A percentile compares a stretch with the other conserved stretches of the same genome.
Evolutionary conservation across 2,888 invertebrate species (phyloP).

Genomic region (Dromius quadrimaculatus): DNA sequence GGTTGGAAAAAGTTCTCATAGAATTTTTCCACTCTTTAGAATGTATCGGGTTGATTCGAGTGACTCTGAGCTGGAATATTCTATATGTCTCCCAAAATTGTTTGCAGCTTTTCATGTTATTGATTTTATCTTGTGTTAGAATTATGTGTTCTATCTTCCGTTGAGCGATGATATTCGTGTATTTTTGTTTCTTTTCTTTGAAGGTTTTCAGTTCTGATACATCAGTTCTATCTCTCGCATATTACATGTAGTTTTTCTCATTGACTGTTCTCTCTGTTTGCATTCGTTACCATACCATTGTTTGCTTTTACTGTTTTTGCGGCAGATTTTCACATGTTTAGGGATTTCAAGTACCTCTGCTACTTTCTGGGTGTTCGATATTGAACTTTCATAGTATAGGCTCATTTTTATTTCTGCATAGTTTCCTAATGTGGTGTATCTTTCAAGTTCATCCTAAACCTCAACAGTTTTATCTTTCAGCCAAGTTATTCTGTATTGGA

Average conservation of each 20-base stretch:
- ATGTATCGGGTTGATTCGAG: background rate
- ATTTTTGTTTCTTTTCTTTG: background rate
- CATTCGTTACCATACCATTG: slow-evolving; percentile 2
- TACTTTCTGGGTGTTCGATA: too few species aligned
- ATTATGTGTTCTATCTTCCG: background rate
- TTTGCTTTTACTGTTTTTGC: background rate
- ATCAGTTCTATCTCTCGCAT: background rate
- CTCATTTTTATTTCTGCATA: too few species aligned
- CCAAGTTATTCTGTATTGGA: too few species aligned
- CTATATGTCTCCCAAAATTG: slow-evolving; percentile 1
- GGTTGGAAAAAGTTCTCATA: background rate
- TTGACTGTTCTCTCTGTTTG: background rate
- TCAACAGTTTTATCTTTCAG: too few species aligned
- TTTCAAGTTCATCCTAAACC: too few species aligned
- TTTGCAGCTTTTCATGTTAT: background rate
- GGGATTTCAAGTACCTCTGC: too few species aligned
- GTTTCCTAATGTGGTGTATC: too few species aligned
- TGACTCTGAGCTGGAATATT: background rate
- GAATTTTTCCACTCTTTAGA: background rate
- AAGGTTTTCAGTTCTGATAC: background rate
- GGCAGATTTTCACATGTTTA: too few species aligned
- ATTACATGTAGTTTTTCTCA: slow-evolving; percentile 9
- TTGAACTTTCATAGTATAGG: too few species aligned
- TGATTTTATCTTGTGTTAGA: background rate
- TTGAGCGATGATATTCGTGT: background rate